Percentiles rank a stretch among this genome's conserved stretches.
Conservation (phyloP, 2,797 vertebrate species). For the Centroberyx gerrardi region DNA sequence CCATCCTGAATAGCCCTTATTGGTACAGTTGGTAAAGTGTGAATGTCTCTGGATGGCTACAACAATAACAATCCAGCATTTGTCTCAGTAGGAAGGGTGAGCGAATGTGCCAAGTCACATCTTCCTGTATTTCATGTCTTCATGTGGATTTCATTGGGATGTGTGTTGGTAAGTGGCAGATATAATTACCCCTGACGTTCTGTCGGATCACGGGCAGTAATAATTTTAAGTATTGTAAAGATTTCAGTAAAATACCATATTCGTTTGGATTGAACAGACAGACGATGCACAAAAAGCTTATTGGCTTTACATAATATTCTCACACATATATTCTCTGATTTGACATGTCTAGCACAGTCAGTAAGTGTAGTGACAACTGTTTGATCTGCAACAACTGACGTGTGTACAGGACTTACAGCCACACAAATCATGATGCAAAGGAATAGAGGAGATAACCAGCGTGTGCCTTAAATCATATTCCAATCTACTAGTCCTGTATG, state of each 20-base stretch:
- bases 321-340: too few relatives aligned
- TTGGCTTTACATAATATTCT: constrained; percentile 19
- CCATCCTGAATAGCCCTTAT: too few relatives aligned
- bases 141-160: constrained; percentile 39
- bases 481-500: too few relatives aligned
- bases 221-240: constrained; percentile 29
- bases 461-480: too few relatives aligned
- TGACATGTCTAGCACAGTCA: too few relatives aligned
- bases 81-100: constrained; percentile 11
- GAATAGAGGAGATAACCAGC: too few relatives aligned
- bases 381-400: too few relatives aligned
- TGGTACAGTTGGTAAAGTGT: background rate
- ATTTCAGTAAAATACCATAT: constrained; percentile 67
- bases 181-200: constrained; percentile 64
- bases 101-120: constrained; percentile 15
- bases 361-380: too few relatives aligned
- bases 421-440: too few relatives aligned
- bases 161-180: constrained; percentile 59
- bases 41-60: background rate
- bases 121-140: constrained; percentile 10
- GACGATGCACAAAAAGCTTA: constrained; percentile 5
- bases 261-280: constrained; percentile 20
- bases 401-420: too few relatives aligned
- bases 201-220: background rate
- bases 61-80: background rate